phyloP scores from a whole-genome alignment of 2,113 vertebrate genomes.

The Otis tarda region DNA sequence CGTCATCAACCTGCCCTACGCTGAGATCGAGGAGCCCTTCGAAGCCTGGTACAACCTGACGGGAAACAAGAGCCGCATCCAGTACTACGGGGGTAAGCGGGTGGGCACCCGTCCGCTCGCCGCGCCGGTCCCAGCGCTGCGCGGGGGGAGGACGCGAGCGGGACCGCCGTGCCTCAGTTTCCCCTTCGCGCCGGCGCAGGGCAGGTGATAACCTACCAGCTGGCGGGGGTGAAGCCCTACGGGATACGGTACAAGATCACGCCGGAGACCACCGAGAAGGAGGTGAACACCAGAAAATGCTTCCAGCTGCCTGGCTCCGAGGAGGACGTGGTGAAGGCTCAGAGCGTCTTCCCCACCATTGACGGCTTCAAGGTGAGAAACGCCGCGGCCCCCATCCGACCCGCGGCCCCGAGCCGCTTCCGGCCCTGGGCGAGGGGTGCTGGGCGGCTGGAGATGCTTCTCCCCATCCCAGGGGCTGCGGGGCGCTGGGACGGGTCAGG shows the following conservation, averaged over 20 bases:
- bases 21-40: conserved; percentile 85
- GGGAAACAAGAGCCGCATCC: conserved; percentile 74
- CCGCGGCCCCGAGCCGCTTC: neutral
- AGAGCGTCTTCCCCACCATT: conserved; percentile 69
- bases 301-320: conserved; percentile 82
- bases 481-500: neutral
- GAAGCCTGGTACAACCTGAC: conserved; percentile 83
- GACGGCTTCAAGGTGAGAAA: conserved; percentile 77
- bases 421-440: neutral
- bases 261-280: conserved; percentile 77
- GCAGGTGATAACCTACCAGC: conserved; percentile 80
- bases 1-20: conserved; percentile 80
- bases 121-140: neutral
- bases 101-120: neutral
- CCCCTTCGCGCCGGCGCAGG: conserved; percentile 46
- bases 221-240: conserved; percentile 63
- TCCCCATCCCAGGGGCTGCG: neutral
- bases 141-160: rapidly evolving
- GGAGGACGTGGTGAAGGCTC: conserved; percentile 64
- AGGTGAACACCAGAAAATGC: conserved; percentile 78
- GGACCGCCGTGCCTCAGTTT: neutral
- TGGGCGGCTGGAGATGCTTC: neutral
- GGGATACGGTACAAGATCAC: conserved; percentile 79
- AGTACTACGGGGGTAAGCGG: conserved; percentile 76
- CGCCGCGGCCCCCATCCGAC: rapidly evolving